A percentile compares a stretch with the other conserved stretches of the same genome.
Evolutionary conservation across 2,888 invertebrate species (phyloP).

Genomic region (Campopleginae sp.): DNA sequence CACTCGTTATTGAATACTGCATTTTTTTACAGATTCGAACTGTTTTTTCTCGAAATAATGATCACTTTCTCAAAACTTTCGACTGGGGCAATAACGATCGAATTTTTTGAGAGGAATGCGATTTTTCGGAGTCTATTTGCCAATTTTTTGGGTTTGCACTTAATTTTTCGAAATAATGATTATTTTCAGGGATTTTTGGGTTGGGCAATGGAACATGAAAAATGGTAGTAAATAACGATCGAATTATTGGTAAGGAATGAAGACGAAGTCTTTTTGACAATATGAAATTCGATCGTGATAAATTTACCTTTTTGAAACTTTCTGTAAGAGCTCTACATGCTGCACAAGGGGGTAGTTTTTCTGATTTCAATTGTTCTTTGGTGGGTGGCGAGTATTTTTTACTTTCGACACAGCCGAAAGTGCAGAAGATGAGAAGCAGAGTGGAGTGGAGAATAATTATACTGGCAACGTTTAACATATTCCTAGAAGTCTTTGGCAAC

Average conservation of each 20-base stretch:
- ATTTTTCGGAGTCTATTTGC: no score
- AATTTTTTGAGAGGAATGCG: no score
- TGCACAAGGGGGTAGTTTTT: slow-evolving; percentile 90
- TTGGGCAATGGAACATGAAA: no score
- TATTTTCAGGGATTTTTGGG: no score
- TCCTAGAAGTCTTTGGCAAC: slow-evolving; percentile 17
- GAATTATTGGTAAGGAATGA: background rate
- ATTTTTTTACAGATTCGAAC: background rate
- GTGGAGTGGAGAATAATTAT: slow-evolving; percentile 52
- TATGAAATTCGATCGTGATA: slow-evolving; percentile 5
- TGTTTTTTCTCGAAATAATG: background rate
- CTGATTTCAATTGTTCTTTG: slow-evolving; percentile 82
- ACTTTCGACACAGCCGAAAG: slow-evolving; percentile 37
- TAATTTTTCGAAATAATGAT: no score
- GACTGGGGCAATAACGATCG: no score
- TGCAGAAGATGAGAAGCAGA: slow-evolving; percentile 51
- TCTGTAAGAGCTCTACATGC: slow-evolving; percentile 90
- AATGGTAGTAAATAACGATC: no score
- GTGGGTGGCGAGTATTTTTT: slow-evolving; percentile 60
- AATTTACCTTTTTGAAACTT: slow-evolving; percentile 88
- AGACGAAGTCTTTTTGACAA: no score
- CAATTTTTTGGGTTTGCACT: no score
- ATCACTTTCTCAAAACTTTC: background rate
- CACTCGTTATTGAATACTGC: no score
- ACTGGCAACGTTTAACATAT: slow-evolving; percentile 56